These are phyloP conservation scores for Scelioninae gen. 2 DNA, from an alignment of 2,888 invertebrate species.

Conservation along the genomic window DNA sequence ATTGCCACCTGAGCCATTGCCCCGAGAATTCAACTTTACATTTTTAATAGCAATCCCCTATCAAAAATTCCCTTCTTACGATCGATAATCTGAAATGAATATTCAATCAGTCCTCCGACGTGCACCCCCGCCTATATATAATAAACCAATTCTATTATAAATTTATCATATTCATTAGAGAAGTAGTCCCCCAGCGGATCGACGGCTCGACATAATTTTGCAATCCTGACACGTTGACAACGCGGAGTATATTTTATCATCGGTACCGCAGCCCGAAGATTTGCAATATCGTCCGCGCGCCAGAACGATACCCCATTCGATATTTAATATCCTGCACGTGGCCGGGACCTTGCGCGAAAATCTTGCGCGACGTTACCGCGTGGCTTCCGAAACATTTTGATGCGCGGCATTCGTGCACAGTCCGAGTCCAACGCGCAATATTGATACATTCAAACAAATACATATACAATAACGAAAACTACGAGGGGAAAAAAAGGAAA, in stretches of 20 bases:
- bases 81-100: neutral
- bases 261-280: neutral
- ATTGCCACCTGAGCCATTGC: too few species aligned
- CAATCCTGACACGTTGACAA: neutral
- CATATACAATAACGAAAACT: too few species aligned
- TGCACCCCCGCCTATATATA: neutral
- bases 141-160: neutral
- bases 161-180: neutral
- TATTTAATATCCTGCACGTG: conserved; percentile 18
- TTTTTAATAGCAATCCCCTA: too few species aligned
- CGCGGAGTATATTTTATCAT: neutral
- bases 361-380: conserved; percentile 1
- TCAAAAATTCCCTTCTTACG: neutral
- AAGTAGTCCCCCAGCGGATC: neutral
- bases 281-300: neutral
- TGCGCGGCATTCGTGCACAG: conserved; percentile 7
- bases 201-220: neutral
- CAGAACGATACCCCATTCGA: conserved; percentile 17
- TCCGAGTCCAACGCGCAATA: conserved; percentile 41
- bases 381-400: too few species aligned
- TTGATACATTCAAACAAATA: too few species aligned
- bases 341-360: neutral
- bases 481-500: neutral
- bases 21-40: too few species aligned
- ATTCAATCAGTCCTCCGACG: neutral